Evolutionary conservation across 2,888 invertebrate genomes (phyloP).

Genomic region (Pollenia labialis): DNA sequence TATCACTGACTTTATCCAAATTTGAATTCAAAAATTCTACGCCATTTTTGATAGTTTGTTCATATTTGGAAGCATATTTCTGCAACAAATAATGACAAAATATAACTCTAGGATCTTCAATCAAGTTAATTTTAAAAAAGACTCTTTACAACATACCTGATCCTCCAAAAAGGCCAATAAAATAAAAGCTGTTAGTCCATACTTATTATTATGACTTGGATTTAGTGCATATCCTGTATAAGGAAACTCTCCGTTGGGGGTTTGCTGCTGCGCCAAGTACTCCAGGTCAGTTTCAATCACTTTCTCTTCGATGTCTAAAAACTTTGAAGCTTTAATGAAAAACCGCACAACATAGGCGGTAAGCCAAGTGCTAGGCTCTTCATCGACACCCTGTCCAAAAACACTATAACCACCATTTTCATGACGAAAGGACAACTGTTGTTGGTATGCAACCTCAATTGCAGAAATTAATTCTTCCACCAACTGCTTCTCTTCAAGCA

Average conservation of each 20-base stretch:
- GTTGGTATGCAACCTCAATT: constrained; percentile 87
- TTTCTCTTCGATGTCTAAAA: constrained; percentile 85
- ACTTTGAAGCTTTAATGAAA: constrained; percentile 89
- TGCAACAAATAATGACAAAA: neutral
- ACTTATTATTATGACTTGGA: constrained; percentile 86
- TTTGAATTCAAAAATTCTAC: constrained; percentile 89
- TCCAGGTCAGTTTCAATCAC: constrained; percentile 51
- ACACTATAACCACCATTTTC: constrained; percentile 91
- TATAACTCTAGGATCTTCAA: too few species aligned
- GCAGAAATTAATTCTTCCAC: constrained; percentile 84
- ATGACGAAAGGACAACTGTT: constrained; percentile 89
- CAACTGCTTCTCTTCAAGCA: constrained; percentile 21
- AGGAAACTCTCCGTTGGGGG: constrained; percentile 79
- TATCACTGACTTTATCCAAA: constrained; percentile 87
- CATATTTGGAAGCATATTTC: constrained; percentile 82
- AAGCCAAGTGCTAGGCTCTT: constrained; percentile 89
- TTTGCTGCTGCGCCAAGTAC: constrained; percentile 43
- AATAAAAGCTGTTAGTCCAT: constrained; percentile 91
- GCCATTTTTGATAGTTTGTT: constrained; percentile 89
- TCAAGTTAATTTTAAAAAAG: too few species aligned
- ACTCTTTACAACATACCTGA: constrained; percentile 80
- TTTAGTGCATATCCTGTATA: constrained; percentile 88
- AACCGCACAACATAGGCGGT: constrained; percentile 93
- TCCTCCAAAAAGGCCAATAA: constrained; percentile 89
- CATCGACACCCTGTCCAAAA: constrained; percentile 87